Base-by-base conservation (phyloP, 2,113 vertebrate genomes). In the Nibea albiflora region DNA sequence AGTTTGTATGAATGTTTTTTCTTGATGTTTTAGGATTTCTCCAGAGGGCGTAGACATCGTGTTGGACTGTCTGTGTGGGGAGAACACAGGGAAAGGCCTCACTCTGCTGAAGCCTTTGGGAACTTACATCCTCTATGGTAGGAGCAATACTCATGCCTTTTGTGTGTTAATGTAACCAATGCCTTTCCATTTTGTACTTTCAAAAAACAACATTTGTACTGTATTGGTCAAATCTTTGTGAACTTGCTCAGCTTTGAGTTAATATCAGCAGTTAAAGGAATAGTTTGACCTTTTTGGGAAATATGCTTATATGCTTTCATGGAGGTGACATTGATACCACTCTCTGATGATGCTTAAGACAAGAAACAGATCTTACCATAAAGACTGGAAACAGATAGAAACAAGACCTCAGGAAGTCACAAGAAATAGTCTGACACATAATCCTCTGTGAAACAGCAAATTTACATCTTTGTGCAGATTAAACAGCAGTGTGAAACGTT, bases 61-160 rank as follows among this genome's bases (percentile, higher is more conserved):
- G 80, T 92, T 99, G 91, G 98, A 99, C 88, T 98, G 97, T 81
- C 93, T 99, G 67, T 98, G 97, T 93, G 98, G 98, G 61, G 98
- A 99, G 90, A 99, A 99, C 80, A 99, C 98, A 6, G 98, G 96
- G 35, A 99, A 99, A 94, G 96, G 98, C 14, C 95, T 99, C 79
- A 95, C 95, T 88, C 96, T 99, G 82, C 96, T 99, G 75, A 99
- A 97, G 87, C 98, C 98, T 1, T 94, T 99, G 86, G 98, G 98
- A 84, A 98, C 97, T 52, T 99, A 99, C 31, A 97, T 99, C 93
- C 95, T 99, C 78, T 99, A 99, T 24, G 98, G 98, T 99, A 62
- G 88, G 97, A 95, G 78, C 24, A 54, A 80, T 8, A 46, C 66
- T 15, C 10, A 3, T 24, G 15, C 22, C n/a, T 24, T 42, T 20